Base-by-base conservation (phyloP, 1,140 invertebrate genomes). In the Hyles vespertilio region DNA sequence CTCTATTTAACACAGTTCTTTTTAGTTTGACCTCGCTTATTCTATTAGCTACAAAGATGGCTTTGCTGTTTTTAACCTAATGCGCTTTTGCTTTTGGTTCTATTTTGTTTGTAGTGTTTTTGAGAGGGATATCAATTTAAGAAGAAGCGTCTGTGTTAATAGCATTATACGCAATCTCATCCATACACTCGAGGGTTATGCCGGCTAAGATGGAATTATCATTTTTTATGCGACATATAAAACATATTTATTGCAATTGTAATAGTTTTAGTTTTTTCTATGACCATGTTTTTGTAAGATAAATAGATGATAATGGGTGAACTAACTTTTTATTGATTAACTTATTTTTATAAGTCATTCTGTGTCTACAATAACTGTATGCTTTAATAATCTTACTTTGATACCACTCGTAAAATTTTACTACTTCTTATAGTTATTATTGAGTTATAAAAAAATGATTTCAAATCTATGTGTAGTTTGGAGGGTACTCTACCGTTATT, bases 131-230 rank as follows among this genome's bases (percentile, higher is more conserved):
- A 88, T 88, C 85, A 88, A 88, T 88, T 88, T 89, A 82, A 89
- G 84, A 81, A 87, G 86, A 86, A 89, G 86, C 86, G 86, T 89
- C 86, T 89, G 86, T 87, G 84, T 81, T 89, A 89, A 87, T 89
- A 87, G 84, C 83, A 89, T 89, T 89, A 89, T 84, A 77, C 84
- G 83, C 86, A 89, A 89, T 89, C 86, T 89, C 86, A 82, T 86
- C 86, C 80, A 86, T 87, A 89, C 86, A 89, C 74, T 81, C 84
- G 84, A 63, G 81, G 84, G 82, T 81, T 78, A 79, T 70, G 75
- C 74, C 74, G 76, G 66, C 77, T 79, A 79, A 74, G 73, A 70
- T 58, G 50, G 70, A 79, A 69, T 70, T 84, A 87, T 87, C 80
- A 84, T 85, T 85, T 87, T 86, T 87, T 88, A 87, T 85, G 80